Conservation (phyloP, 2,888 invertebrate species). For the Andrena camellia region DNA sequence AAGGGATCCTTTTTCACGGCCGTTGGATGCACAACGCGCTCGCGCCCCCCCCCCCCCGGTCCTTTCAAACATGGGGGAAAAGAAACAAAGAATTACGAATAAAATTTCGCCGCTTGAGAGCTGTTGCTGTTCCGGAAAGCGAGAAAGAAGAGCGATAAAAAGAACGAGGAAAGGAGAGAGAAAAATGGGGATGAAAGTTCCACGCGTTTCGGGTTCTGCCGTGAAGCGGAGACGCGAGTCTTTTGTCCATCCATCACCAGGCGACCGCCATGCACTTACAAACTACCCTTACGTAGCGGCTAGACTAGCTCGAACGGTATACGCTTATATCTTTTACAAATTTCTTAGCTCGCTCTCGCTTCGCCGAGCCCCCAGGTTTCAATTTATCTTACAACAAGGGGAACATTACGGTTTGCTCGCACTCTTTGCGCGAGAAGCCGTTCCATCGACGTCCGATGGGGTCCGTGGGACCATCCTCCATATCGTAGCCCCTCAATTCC, state of each 20-base stretch:
- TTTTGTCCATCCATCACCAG: conserved; percentile 17
- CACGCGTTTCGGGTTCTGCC: background rate
- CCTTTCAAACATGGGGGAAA: background rate
- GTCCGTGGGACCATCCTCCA: background rate
- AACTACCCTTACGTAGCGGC: conserved; percentile 47
- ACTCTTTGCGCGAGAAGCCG: background rate
- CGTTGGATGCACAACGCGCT: conserved; percentile 16
- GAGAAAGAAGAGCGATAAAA: background rate
- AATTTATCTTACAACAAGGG: background rate
- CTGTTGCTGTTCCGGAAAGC: background rate
- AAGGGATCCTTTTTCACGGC: conserved; percentile 7
- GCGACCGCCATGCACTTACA: conserved; percentile 27
- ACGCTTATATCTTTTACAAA: conserved; percentile 16
- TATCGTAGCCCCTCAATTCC: conserved; percentile 57
- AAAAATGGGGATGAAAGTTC: background rate
- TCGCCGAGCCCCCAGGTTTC: conserved; percentile 22
- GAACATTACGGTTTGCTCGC: background rate
- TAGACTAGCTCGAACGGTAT: conserved; percentile 65
- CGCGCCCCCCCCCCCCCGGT: background rate
- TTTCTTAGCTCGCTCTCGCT: conserved; percentile 14
- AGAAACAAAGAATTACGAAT: conserved; percentile 3
- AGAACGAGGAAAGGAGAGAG: background rate
- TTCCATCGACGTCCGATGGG: background rate
- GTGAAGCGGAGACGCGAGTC: conserved; percentile 5
- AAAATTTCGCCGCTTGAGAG: background rate